Conservation (phyloP, 2,113 vertebrate genomes). For the Mustela nigripes region DNA sequence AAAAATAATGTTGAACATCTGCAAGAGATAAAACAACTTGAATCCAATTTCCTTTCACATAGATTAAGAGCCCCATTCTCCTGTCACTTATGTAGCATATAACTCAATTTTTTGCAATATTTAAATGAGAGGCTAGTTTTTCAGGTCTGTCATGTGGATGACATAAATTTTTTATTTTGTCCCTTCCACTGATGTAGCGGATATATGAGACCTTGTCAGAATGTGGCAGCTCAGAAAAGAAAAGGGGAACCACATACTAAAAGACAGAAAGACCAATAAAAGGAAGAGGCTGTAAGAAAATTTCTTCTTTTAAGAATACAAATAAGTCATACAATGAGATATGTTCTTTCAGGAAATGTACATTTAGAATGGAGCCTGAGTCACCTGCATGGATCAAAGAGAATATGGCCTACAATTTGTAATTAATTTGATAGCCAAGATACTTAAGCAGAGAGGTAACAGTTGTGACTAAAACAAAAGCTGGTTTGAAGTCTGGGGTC, state of each 20-base stretch:
- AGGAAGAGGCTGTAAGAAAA: neutral
- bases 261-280: constrained; percentile 68
- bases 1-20: constrained; percentile 83
- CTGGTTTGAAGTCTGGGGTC: neutral
- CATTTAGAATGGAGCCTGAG: constrained; percentile 39
- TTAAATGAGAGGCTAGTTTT: constrained; percentile 81
- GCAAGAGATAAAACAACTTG: constrained; percentile 80
- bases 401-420: neutral
- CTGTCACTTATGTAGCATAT: constrained; percentile 72
- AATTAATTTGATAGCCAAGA: constrained; percentile 19
- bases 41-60: constrained; percentile 81
- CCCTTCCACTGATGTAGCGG: constrained; percentile 52
- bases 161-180: constrained; percentile 78
- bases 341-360: neutral
- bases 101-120: constrained; percentile 79
- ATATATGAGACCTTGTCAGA: constrained; percentile 64
- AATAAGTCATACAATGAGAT: constrained; percentile 11
- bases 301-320: constrained; percentile 60
- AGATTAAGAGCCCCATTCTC: constrained; percentile 77
- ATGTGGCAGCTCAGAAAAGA: constrained; percentile 72
- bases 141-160: constrained; percentile 73
- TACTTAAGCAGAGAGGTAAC: neutral
- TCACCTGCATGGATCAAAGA: constrained; percentile 5
- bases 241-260: constrained; percentile 51
- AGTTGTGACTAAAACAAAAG: constrained; percentile 24